Evolutionary conservation across 2,113 vertebrate species (phyloP).

Genomic region (Anser brachyrhynchus): DNA sequence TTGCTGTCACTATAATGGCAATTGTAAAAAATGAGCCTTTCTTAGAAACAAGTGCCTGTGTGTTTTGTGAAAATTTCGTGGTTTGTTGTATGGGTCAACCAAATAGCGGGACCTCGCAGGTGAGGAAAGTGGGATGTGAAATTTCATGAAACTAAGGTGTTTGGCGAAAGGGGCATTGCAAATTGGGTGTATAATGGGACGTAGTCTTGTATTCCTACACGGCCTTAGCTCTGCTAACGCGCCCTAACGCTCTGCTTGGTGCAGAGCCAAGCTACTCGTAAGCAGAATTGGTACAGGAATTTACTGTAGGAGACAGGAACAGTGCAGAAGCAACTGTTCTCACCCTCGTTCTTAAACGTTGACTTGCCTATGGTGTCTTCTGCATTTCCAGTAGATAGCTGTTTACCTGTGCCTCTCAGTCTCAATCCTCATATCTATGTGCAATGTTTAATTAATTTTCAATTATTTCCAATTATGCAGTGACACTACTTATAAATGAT

Average conservation of each 20-base stretch:
- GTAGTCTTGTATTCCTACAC: neutral
- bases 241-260: neutral
- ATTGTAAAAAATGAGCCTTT: neutral
- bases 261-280: neutral
- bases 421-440: neutral
- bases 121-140: neutral
- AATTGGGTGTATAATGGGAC: neutral
- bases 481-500: conserved; percentile 32
- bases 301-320: neutral
- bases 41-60: neutral
- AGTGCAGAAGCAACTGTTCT: neutral
- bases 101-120: neutral
- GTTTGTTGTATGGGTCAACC: neutral
- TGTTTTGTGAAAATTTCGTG: neutral
- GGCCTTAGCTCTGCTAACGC: too few relatives aligned
- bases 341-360: neutral
- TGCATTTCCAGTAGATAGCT: neutral
- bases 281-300: neutral
- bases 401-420: conserved; percentile 3
- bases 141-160: neutral
- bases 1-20: neutral
- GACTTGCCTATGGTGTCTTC: neutral
- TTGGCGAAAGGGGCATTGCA: neutral
- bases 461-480: conserved; percentile 36
- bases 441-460: conserved; percentile 60